Conservation (phyloP, 2,797 vertebrate genomes). For the Knipowitschia caucasica region DNA sequence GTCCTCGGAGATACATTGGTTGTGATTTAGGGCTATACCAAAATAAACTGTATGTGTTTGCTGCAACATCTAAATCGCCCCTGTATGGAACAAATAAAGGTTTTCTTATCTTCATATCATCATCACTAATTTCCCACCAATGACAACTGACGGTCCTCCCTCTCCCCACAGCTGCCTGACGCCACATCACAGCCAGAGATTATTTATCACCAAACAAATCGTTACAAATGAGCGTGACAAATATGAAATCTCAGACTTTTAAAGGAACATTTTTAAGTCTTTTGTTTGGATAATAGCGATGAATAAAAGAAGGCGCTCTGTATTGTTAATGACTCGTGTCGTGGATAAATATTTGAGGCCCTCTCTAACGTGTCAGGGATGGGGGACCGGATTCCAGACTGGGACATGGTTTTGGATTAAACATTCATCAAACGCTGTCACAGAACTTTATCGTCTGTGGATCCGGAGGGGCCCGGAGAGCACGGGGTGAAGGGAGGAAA, state of each 20-base stretch:
- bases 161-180: conserved; percentile 51
- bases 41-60: too few species aligned
- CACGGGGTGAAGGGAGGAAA: conserved; percentile 8
- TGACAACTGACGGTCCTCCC: conserved; percentile 24
- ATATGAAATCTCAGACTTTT: conserved; percentile 73
- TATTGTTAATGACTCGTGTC: conserved; percentile 82
- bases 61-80: too few species aligned
- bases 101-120: too few species aligned
- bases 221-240: conserved; percentile 79
- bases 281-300: conserved; percentile 79
- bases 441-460: conserved; percentile 73
- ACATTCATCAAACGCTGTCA: conserved; percentile 80
- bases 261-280: conserved; percentile 74
- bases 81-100: too few species aligned
- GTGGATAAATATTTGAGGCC: conserved; percentile 80
- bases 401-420: conserved; percentile 78
- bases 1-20: too few species aligned
- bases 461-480: conserved; percentile 40
- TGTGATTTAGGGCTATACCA: too few species aligned
- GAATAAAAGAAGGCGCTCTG: conserved; percentile 76
- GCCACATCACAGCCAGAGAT: conserved; percentile 65
- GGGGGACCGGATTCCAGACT: conserved; percentile 65
- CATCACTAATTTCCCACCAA: neutral
- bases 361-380: conserved; percentile 70
- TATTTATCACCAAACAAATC: conserved; percentile 80